These are phyloP conservation scores for Criorhina ranunculi DNA, from an alignment of 2,888 invertebrate genomes.

Conservation along the genomic window DNA sequence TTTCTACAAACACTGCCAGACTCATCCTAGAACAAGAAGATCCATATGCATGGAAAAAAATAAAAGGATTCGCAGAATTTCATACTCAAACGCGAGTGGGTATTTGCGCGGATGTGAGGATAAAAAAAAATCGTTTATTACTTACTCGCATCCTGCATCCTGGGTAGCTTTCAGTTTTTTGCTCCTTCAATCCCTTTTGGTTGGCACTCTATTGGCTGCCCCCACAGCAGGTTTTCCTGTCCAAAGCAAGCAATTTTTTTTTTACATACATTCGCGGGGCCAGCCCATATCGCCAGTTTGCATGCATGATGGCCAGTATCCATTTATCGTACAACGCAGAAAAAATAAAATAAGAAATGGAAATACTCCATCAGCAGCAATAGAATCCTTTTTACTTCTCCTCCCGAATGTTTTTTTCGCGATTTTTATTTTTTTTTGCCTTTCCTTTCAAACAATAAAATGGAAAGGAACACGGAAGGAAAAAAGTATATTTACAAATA, in stretches of 20 bases:
- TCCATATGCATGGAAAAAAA: constrained; percentile 18
- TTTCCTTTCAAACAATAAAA: constrained; percentile 59
- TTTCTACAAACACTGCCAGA: constrained; percentile 65
- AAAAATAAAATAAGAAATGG: constrained; percentile 7
- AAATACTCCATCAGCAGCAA: constrained; percentile 51
- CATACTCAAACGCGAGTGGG: constrained; percentile 39
- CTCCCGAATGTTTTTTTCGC: constrained; percentile 1
- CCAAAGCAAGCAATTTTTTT: constrained; percentile 47
- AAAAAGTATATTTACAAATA: background rate
- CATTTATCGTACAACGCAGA: constrained; percentile 38
- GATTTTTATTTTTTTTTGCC: constrained; percentile 18
- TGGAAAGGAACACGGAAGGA: constrained; percentile 10
- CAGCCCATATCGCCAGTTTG: constrained; percentile 67
- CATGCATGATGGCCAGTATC: constrained; percentile 65
- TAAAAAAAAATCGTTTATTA: constrained; percentile 68
- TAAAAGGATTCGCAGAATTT: constrained; percentile 51
- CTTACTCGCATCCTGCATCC: constrained; percentile 75
- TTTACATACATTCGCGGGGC: constrained; percentile 41
- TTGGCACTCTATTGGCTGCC: constrained; percentile 65
- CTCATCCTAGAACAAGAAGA: constrained; percentile 45
- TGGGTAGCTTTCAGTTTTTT: constrained; percentile 62
- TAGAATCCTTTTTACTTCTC: constrained; percentile 62
- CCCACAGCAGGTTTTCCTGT: constrained; percentile 39
- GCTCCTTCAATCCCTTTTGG: constrained; percentile 53
- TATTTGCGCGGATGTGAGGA: constrained; percentile 29